Base-by-base conservation (phyloP, 2,113 vertebrate genomes). In the Gallinago media region DNA sequence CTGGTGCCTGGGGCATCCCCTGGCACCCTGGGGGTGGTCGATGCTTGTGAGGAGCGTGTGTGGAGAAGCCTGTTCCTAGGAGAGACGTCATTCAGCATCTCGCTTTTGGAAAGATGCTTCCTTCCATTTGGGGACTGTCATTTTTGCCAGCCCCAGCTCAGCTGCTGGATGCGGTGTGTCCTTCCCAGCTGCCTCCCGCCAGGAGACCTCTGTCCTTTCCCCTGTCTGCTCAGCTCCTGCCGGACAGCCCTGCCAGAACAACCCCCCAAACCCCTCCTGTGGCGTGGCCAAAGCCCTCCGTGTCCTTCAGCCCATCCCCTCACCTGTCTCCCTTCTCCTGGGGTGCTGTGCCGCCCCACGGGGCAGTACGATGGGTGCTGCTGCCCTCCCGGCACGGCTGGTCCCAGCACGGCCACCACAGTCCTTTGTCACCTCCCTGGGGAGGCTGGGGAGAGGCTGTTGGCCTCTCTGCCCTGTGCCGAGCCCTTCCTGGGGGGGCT, bases 1-100 rank as follows among this genome's bases (percentile, higher is more conserved):
- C 55, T 34, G 70, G 47, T 76, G 49, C 75, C 44, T 15, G 23
- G 42, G 34, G 54, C 52, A 46, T 42, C 29, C 44, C 46, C 27
- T 0, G 12, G 63, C 81, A 61, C 13, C 72, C 58, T 38, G 2
- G 0, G 44, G 18, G 3, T 8, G 59, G 36, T 42, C 0, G 0
- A 0, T 76, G 56, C 44, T 17, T 2, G 14, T 22, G 32, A 17
- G 13, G 54, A 42, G 8, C 7, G 15, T 6, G 38, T 20, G 49
- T 34, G 42, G 63, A 61, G 84, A 71, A 71, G 25, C 44, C 52
- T 46, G 36, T 18, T 67, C 31, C 68, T 47, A 18, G 5, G 21
- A 14, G 47, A 50, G 84, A 31, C 4, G 3, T 59, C 12, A 2
- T 62, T 75, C 85, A 62, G 74, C 74, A 18, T 40, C 62, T 82